phyloP scores from a whole-genome alignment of 2,113 vertebrate species.

The Caranx ignobilis region DNA sequence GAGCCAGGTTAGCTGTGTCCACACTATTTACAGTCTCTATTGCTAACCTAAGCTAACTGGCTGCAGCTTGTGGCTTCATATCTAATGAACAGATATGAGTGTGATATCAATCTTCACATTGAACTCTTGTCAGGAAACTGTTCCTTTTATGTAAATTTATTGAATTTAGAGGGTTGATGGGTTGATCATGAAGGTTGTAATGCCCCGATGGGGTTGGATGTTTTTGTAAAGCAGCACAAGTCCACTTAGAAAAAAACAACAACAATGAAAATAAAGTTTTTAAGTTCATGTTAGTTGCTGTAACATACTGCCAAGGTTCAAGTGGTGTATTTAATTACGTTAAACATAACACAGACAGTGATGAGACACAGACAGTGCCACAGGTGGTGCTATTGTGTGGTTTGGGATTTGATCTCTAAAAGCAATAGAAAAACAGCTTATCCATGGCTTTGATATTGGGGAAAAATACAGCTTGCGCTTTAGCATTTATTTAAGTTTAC shows the following conservation, averaged over 20 bases:
- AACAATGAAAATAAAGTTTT: conserved; percentile 13
- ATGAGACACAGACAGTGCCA: background rate
- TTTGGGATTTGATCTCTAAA: conserved; percentile 21
- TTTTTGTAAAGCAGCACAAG: conserved; percentile 21
- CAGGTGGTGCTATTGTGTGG: background rate
- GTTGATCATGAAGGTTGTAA: background rate
- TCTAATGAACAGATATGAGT: background rate
- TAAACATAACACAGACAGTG: background rate
- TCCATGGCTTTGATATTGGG: background rate
- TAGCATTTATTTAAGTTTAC: background rate
- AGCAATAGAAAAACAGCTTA: background rate
- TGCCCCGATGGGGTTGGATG: background rate
- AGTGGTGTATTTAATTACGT: background rate
- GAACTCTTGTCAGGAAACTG: background rate
- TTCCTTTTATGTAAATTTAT: background rate
- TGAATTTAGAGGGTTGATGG: conserved; percentile 3
- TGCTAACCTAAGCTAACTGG: background rate
- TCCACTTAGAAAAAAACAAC: conserved; percentile 25
- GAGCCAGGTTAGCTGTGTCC: background rate
- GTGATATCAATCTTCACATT: background rate
- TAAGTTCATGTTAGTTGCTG: background rate
- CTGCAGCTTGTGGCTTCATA: background rate
- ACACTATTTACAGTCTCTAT: background rate
- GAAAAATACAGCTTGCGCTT: background rate
- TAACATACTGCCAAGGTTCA: conserved; percentile 7